A percentile compares a stretch with the other conserved stretches of the same genome.
phyloP scores from a whole-genome alignment of 2,888 invertebrate species.

The Geophilus truncorum region DNA sequence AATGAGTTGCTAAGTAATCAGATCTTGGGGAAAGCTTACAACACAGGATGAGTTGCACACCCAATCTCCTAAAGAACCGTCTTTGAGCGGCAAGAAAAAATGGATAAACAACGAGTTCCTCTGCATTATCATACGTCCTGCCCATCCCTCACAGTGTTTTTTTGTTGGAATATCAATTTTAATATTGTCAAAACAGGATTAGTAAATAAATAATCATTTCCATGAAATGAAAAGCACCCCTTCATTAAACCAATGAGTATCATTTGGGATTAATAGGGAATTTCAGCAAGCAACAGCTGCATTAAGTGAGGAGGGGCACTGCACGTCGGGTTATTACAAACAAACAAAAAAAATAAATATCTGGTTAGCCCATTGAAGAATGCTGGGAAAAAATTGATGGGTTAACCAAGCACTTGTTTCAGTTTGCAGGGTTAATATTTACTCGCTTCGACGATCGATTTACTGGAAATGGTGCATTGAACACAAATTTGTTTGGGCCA shows the following conservation, averaged over 20 bases:
- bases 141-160: constrained; percentile 19
- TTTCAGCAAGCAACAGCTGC: neutral
- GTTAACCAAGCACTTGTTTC: neutral
- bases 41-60: constrained; percentile 14
- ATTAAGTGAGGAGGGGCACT: neutral
- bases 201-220: neutral
- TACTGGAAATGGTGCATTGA: neutral
- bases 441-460: neutral
- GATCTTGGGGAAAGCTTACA: constrained; percentile 21
- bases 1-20: constrained; percentile 19
- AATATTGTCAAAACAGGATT: neutral
- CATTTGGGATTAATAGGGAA: neutral
- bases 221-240: neutral
- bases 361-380: neutral
- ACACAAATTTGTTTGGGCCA: neutral
- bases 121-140: constrained; percentile 15
- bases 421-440: neutral
- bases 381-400: neutral
- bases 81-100: neutral
- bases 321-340: neutral
- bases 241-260: constrained; percentile 4
- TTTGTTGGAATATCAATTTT: neutral
- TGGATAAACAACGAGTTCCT: constrained; percentile 23
- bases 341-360: neutral
- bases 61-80: neutral